Conservation (phyloP, 2,113 vertebrate genomes). For the Ptilonorhynchus violaceus region DNA sequence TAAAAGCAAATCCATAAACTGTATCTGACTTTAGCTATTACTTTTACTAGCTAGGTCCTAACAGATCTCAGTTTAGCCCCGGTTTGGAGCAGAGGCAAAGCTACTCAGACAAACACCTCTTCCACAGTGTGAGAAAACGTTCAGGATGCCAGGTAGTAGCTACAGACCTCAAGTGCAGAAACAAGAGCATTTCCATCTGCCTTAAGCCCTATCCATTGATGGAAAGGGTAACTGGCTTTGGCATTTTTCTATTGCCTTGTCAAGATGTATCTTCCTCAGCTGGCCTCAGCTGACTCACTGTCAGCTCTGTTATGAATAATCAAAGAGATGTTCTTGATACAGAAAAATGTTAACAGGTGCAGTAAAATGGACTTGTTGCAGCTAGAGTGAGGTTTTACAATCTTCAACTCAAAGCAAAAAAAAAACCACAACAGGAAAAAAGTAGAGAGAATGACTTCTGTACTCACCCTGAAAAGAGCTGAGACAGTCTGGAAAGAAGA, state of each 20-base stretch:
- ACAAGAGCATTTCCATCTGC: neutral
- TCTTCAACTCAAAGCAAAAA: neutral
- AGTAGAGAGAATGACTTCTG: neutral
- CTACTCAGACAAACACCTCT: neutral
- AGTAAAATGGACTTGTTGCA: neutral
- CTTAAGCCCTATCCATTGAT: neutral
- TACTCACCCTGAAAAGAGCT: conserved; percentile 45
- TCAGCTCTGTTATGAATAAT: neutral
- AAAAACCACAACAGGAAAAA: neutral
- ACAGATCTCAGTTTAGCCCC: neutral
- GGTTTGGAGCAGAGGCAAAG: neutral
- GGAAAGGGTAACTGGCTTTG: neutral
- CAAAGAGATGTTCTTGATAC: neutral
- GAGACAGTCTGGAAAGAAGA: conserved; percentile 60
- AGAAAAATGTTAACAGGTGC: neutral
- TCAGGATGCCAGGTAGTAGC: neutral
- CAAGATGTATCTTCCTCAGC: neutral
- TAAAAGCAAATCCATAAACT: neutral
- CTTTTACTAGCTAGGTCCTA: neutral
- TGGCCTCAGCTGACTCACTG: neutral
- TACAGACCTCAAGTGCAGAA: neutral
- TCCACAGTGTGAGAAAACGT: neutral
- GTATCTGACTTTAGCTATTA: neutral
- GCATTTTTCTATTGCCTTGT: neutral
- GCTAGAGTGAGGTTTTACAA: neutral